Conservation (phyloP, 2,888 invertebrate species). For the Aethes cnicana region DNA sequence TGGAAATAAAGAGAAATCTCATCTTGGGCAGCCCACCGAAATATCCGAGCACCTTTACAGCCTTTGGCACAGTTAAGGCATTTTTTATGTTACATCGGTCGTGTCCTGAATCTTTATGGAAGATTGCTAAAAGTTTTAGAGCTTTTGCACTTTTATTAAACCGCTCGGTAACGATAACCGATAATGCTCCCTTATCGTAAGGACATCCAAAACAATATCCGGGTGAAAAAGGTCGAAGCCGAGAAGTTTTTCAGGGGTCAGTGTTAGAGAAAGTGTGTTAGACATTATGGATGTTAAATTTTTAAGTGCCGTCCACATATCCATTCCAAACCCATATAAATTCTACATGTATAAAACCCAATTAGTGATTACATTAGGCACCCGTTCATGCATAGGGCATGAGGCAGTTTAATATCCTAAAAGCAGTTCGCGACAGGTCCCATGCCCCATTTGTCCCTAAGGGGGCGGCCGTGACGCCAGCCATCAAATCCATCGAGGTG, state of each 20-base stretch:
- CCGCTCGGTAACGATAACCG: conserved; percentile 43
- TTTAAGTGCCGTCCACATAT: conserved; percentile 1
- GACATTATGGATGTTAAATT: conserved; percentile 16
- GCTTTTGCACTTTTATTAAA: conserved; percentile 43
- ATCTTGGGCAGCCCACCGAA: conserved; percentile 36
- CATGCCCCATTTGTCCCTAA: conserved; percentile 4
- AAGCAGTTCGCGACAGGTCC: conserved; percentile 17
- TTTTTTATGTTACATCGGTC: conserved; percentile 56
- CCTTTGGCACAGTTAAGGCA: conserved; percentile 49
- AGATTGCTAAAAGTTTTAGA: conserved; percentile 51
- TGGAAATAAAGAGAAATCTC: conserved; percentile 30
- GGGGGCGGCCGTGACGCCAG: conserved; percentile 1
- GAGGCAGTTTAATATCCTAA: conserved; percentile 25
- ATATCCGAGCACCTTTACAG: conserved; percentile 51
- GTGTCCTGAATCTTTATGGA: conserved; percentile 54
- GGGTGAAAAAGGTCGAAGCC: conserved; percentile 26
- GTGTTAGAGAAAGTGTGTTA: conserved; percentile 1
- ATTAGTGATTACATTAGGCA: neutral
- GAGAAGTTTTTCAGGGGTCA: conserved; percentile 18
- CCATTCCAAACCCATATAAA: too few species aligned
- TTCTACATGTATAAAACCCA: too few species aligned
- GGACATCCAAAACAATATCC: conserved; percentile 32
- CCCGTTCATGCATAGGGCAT: conserved; percentile 11
- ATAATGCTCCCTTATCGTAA: conserved; percentile 35
- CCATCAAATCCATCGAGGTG: conserved; percentile 23